Conservation (phyloP, 1,140 invertebrate species). For the Arion vulgaris region DNA sequence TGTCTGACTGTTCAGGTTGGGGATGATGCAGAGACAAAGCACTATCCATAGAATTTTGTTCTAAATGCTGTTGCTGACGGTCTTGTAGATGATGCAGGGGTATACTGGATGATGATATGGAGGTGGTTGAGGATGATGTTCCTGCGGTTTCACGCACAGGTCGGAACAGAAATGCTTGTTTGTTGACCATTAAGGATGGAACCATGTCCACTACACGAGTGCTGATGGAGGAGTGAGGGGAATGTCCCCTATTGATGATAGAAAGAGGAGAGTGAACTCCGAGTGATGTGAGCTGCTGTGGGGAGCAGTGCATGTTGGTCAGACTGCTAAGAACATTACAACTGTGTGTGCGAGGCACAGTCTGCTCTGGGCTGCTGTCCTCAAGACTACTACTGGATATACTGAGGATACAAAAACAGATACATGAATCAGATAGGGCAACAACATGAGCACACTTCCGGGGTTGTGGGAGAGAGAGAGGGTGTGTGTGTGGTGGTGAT, state of each 20-base stretch:
- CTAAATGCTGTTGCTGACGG: slow-evolving; percentile 26
- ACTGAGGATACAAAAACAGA: slow-evolving; percentile 50
- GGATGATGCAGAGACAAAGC: slow-evolving; percentile 45
- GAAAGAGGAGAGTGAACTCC: background rate
- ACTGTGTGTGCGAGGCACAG: slow-evolving; percentile 47
- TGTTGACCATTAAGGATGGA: slow-evolving; percentile 1
- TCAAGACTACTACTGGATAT: slow-evolving; percentile 64
- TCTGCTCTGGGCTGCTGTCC: slow-evolving; percentile 60
- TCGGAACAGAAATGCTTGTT: slow-evolving; percentile 32
- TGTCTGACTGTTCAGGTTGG: slow-evolving; percentile 51
- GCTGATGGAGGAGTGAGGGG: slow-evolving; percentile 7
- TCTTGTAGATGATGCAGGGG: slow-evolving; percentile 25
- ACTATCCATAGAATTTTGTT: too few species aligned
- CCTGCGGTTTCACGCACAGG: slow-evolving; percentile 25
- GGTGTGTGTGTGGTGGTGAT: too few species aligned
- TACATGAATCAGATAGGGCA: too few species aligned
- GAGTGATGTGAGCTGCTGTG: background rate
- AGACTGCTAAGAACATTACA: background rate
- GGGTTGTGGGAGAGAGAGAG: too few species aligned
- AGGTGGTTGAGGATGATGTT: slow-evolving; percentile 27
- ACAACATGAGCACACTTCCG: too few species aligned
- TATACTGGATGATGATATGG: slow-evolving; percentile 24
- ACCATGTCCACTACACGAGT: slow-evolving; percentile 1
- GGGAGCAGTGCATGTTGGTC: background rate
- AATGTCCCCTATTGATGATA: background rate